Evolutionary conservation across 2,888 invertebrate species (phyloP), one percentile per base, ranked within the genome.

Genomic region (Philopedon plagiatum): DNA sequence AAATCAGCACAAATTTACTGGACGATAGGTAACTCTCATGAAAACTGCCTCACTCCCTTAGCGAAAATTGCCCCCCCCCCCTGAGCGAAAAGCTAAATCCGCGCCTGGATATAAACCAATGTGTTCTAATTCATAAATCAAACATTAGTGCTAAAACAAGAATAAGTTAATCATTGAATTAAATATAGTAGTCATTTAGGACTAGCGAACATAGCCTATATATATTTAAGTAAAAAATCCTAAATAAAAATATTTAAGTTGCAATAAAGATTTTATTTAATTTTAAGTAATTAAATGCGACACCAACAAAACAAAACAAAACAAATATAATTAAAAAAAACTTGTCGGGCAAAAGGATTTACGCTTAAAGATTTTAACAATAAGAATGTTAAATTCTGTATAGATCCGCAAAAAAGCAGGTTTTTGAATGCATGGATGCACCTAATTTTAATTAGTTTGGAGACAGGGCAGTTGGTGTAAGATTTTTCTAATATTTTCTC

Each of bases 321-420:
- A 26, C 49, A 44, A 44, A 44, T 21, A 4, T 4, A 44, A 21
- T 19, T 18, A 49, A 29, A 51, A 51, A 51, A 29, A n/a, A n/a
- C n/a, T 37, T 15, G 26, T 26, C 2, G 15, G 7, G 19, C 8
- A 1, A 51, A 51, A 51, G 51, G 51, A 51, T 15, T 51, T 29
- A 51, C 51, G 51, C 26, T 15, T 51, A 51, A 29, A 13, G 15
- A 26, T 23, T 23, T 49, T 23, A 49, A 51, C 51, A 26, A 51
- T 51, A 29, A 51, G 9, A 13, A 29, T 13, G 26, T 29, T 15
- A 15, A 51, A 13, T 29, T 51, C 29, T 26, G 26, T 51, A n/a
- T n/a, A 15, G 29, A 26, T 51, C 51, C 51, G 51, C 21, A 18
- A 23, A 23, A 49, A 23, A 8, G 19, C 8, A 1, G n/a, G 26